These are phyloP conservation scores for Lymantria dispar DNA, from an alignment of 2,888 invertebrate species.

Conservation along the genomic window DNA sequence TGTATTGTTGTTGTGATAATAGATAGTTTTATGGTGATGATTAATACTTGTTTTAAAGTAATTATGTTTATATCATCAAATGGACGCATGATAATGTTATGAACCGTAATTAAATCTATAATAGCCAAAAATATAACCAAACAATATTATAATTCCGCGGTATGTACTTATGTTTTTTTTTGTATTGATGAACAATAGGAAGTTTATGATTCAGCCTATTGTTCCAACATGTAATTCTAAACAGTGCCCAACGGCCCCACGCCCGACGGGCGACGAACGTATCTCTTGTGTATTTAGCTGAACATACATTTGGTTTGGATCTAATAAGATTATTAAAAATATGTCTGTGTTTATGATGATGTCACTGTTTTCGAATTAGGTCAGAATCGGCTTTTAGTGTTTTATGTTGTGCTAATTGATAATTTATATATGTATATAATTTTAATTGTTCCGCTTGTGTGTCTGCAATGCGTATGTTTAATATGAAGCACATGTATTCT, in stretches of 20 bases:
- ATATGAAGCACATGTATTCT: background rate
- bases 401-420: constrained; percentile 1
- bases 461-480: background rate
- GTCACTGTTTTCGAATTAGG: constrained; percentile 23
- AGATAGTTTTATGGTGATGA: no score
- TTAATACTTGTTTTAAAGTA: no score
- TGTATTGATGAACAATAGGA: constrained; percentile 12
- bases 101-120: background rate
- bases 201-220: constrained; percentile 4
- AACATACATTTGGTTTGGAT: background rate
- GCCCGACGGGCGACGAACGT: background rate
- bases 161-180: constrained; percentile 14
- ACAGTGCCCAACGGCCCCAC: background rate
- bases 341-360: constrained; percentile 15
- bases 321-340: background rate
- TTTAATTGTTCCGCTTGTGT: background rate
- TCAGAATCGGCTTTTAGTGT: constrained; percentile 9
- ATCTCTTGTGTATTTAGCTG: no score
- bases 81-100: background rate
- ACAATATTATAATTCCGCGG: constrained; percentile 3
- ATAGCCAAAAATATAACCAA: background rate
- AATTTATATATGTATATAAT: background rate
- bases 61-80: background rate
- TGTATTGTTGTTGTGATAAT: no score
- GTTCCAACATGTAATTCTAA: constrained; percentile 3